Base-by-base conservation (phyloP, 2,113 vertebrate species). In the Tychaedon coryphoeus region DNA sequence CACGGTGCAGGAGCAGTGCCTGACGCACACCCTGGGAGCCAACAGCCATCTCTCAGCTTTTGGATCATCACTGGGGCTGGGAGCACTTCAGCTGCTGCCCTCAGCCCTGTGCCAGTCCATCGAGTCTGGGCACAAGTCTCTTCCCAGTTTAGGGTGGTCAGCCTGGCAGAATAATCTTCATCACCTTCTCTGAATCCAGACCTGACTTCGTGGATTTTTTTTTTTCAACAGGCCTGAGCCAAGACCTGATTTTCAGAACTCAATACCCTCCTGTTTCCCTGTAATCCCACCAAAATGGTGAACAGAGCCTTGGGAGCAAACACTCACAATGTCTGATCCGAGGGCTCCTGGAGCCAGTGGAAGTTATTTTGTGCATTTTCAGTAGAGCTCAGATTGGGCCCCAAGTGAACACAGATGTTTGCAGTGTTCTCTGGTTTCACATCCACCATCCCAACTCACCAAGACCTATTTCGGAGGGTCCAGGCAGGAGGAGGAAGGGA, bases 321-420 rank as follows among this genome's bases (percentile, higher is more conserved):
- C 10, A 2, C 36, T 77, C 3, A 0, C 53, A 69, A 75, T 0
- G 15, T 65, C 69, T 78, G 69, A 79, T 71, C 85, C 10, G 7
- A 56, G 70, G 71, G 66, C 69, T 94, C 69, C 91, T 51, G 91
- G 58, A 93, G 73, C 64, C 80, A 64, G 53, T 94, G 70, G 60
- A 86, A 90, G 53, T 60, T 77, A 93, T 92, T 93, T 77, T 34
- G 56, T 83, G 50, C 45, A 34, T 90, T 96, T 94, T 77, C 92
- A 77, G 60, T 22, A 40, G 57, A 62, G 64, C 40, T 96, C 34
- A 82, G 43, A 50, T 10, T 36, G 75, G 56, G 75, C 71, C 72
- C 31, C 61, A 66, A 83, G 82, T 1, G 12, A 83, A 64, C 78
- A 74, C 82, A 96, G 92, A 86, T 86, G 88, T 96, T 71, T 95